These are phyloP conservation scores for Tenualosa thibaudeaui DNA, from an alignment of 2,797 vertebrate species.

Conservation along the genomic window DNA sequence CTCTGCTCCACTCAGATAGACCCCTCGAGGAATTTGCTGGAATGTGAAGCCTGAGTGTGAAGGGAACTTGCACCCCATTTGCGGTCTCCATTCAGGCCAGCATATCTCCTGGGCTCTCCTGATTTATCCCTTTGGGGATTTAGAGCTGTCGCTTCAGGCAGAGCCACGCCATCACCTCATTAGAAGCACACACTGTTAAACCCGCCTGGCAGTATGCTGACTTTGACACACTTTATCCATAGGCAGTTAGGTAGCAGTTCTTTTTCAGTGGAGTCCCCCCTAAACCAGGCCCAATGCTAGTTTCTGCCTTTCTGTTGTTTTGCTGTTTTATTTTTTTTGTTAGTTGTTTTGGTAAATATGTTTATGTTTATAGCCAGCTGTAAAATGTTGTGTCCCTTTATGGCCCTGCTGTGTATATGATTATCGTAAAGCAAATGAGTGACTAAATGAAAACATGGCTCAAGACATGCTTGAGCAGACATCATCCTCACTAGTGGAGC, in stretches of 20 bases:
- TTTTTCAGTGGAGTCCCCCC: not conserved
- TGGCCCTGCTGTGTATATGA: slow-evolving; percentile 44
- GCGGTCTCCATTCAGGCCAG: not conserved
- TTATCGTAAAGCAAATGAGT: slow-evolving; percentile 48
- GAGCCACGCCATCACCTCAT: not conserved
- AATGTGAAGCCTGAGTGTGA: slow-evolving; percentile 17
- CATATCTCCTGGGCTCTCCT: not conserved
- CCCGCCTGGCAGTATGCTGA: not conserved
- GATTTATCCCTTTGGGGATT: not conserved
- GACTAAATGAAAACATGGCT: slow-evolving; percentile 53
- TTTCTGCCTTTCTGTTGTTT: no score
- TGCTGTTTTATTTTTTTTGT: not conserved
- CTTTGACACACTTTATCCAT: not conserved
- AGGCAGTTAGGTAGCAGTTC: not conserved
- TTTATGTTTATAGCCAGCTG: slow-evolving; percentile 45
- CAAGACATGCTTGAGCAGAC: slow-evolving; percentile 34
- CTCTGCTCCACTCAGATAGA: not conserved
- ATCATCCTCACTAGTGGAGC: not conserved
- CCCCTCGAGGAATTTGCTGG: not conserved
- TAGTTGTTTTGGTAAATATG: slow-evolving; percentile 45
- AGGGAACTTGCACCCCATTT: slow-evolving; percentile 11
- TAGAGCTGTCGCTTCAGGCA: not conserved
- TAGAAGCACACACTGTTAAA: not conserved
- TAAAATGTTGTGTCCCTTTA: slow-evolving; percentile 46
- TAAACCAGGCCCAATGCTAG: no score